Evolutionary conservation across 2,888 invertebrate genomes (phyloP).

Genomic region (Chesias legatella): DNA sequence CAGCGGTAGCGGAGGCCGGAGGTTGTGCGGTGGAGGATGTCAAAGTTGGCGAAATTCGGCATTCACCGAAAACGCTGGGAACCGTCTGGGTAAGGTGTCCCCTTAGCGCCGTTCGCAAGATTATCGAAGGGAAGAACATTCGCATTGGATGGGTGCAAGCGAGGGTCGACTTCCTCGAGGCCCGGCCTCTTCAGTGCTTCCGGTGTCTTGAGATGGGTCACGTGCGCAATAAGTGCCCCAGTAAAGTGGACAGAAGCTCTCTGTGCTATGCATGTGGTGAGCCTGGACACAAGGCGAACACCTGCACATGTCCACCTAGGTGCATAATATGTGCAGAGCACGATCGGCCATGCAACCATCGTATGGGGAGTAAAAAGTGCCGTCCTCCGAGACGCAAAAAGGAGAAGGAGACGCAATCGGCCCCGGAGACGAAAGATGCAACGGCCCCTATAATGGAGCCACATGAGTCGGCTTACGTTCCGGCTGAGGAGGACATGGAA

Average conservation of each 20-base stretch:
- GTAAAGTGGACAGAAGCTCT: background rate
- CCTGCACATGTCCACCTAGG: background rate
- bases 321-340: no score
- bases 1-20: no score
- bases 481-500: background rate
- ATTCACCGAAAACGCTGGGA: background rate
- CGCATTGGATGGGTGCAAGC: no score
- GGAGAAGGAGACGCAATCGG: background rate
- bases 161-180: background rate
- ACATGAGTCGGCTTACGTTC: background rate
- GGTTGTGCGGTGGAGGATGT: background rate
- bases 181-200: background rate
- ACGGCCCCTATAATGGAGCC: background rate
- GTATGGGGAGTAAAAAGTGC: background rate
- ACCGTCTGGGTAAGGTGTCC: background rate
- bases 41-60: background rate
- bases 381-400: background rate
- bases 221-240: background rate
- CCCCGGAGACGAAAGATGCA: background rate
- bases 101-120: background rate
- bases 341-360: background rate
- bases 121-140: background rate
- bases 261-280: constrained; percentile 1
- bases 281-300: background rate
- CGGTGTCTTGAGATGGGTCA: constrained; percentile 2